Percentiles rank a stretch among this genome's conserved stretches.
Conservation (phyloP, 2,797 vertebrate genomes). For the Hybognathus amarus region DNA sequence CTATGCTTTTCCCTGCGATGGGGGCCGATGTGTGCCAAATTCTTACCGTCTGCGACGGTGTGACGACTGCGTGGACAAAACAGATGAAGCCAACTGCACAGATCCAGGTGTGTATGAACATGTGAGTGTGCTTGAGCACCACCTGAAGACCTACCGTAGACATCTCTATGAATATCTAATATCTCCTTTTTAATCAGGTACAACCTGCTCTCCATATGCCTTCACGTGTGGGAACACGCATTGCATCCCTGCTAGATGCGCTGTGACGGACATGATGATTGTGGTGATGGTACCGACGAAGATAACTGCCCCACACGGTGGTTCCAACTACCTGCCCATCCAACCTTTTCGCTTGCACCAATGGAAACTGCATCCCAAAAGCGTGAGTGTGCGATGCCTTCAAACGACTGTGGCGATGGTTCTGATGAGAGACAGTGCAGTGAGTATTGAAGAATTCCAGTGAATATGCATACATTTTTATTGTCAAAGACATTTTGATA, state of each 20-base stretch:
- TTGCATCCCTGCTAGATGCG: slow-evolving; percentile 83
- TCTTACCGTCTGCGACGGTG: slow-evolving; percentile 86
- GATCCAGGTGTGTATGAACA: slow-evolving; percentile 73
- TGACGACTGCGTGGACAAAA: slow-evolving; percentile 87
- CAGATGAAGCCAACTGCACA: slow-evolving; percentile 88
- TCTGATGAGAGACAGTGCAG: slow-evolving; percentile 92
- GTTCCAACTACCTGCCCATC: slow-evolving; percentile 76
- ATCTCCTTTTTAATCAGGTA: slow-evolving; percentile 71
- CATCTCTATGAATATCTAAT: slow-evolving; percentile 10
- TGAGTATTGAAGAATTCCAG: slow-evolving; percentile 72
- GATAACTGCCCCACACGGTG: slow-evolving; percentile 81
- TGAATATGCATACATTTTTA: background rate
- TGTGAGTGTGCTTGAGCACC: slow-evolving; percentile 17
- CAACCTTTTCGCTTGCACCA: slow-evolving; percentile 82
- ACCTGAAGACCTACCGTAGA: background rate
- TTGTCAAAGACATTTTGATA: background rate
- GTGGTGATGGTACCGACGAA: slow-evolving; percentile 90
- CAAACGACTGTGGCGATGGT: slow-evolving; percentile 92
- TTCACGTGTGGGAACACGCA: slow-evolving; percentile 87
- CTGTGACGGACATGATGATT: slow-evolving; percentile 88
- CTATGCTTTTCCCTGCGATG: slow-evolving; percentile 85
- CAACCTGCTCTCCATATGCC: slow-evolving; percentile 82
- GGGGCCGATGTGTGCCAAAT: slow-evolving; percentile 84
- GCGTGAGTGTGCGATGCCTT: slow-evolving; percentile 89
- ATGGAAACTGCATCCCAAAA: slow-evolving; percentile 82